phyloP scores from a whole-genome alignment of 2,797 vertebrate genomes.

The Phalloptychus januarius region DNA sequence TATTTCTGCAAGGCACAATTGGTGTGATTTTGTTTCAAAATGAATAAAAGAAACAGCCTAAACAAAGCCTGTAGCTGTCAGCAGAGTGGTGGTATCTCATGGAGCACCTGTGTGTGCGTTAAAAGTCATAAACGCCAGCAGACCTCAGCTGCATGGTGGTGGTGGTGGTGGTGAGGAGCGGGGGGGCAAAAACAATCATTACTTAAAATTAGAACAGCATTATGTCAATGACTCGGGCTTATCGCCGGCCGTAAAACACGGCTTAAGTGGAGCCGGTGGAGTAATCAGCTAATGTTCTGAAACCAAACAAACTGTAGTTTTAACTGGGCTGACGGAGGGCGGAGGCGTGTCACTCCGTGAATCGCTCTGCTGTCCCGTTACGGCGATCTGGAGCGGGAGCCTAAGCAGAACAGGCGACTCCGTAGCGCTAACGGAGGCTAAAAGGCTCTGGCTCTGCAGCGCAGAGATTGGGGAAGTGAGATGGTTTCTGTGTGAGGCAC shows the following conservation, averaged over 20 bases:
- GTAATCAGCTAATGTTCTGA: conserved; percentile 68
- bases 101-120: conserved; percentile 20
- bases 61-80: conserved; percentile 1
- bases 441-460: not conserved
- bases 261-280: conserved; percentile 55
- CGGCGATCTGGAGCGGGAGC: not conserved
- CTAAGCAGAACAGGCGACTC: conserved; percentile 43
- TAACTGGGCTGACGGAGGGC: conserved; percentile 50
- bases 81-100: not conserved
- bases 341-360: conserved; percentile 22
- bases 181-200: conserved; percentile 54
- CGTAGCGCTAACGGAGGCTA: conserved; percentile 26
- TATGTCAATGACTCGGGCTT: conserved; percentile 59
- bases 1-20: not conserved
- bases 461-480: conserved; percentile 16
- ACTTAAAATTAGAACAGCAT: conserved; percentile 53
- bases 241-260: conserved; percentile 60
- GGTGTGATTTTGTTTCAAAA: not conserved
- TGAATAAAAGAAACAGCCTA: not conserved
- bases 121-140: conserved; percentile 10
- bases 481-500: conserved; percentile 25
- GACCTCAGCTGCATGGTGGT: conserved; percentile 48
- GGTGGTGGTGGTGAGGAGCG: no score
- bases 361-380: conserved; percentile 20
- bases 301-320: conserved; percentile 59